These are phyloP conservation scores for Cinara cedri DNA, from an alignment of 2,888 invertebrate species.

Conservation along the genomic window DNA sequence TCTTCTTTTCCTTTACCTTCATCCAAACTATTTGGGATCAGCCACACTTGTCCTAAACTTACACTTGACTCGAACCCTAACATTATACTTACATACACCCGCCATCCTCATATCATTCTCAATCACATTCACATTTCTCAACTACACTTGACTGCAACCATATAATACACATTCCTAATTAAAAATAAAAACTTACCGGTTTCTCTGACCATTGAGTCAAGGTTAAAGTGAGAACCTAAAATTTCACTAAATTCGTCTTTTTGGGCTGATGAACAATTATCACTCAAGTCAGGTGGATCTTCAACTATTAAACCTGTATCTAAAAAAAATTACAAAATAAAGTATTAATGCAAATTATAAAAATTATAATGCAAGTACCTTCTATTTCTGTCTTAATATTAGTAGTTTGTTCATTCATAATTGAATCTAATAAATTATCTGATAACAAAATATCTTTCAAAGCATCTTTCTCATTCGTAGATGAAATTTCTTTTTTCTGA, in stretches of 20 bases:
- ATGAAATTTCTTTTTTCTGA: conserved; percentile 61
- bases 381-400: conserved; percentile 60
- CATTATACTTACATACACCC: too few species aligned
- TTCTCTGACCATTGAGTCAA: conserved; percentile 76
- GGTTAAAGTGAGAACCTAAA: conserved; percentile 73
- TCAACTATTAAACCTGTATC: conserved; percentile 34
- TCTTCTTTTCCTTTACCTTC: too few species aligned
- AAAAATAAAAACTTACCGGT: conserved; percentile 63
- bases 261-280: conserved; percentile 29
- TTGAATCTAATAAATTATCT: conserved; percentile 71
- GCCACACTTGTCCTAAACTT: too few species aligned
- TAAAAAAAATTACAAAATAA: conserved; percentile 15
- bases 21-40: too few species aligned
- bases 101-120: too few species aligned
- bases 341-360: background rate
- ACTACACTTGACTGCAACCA: too few species aligned
- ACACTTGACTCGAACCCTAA: too few species aligned
- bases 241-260: conserved; percentile 77
- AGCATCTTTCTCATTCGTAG: conserved; percentile 64
- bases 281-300: conserved; percentile 54
- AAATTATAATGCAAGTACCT: conserved; percentile 51
- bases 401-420: conserved; percentile 70
- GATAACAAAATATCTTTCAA: conserved; percentile 72
- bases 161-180: too few species aligned
- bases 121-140: too few species aligned